Evolutionary conservation across 2,113 vertebrate genomes (phyloP), one percentile per base, ranked within the genome.

Genomic region (Gila orcuttii): DNA sequence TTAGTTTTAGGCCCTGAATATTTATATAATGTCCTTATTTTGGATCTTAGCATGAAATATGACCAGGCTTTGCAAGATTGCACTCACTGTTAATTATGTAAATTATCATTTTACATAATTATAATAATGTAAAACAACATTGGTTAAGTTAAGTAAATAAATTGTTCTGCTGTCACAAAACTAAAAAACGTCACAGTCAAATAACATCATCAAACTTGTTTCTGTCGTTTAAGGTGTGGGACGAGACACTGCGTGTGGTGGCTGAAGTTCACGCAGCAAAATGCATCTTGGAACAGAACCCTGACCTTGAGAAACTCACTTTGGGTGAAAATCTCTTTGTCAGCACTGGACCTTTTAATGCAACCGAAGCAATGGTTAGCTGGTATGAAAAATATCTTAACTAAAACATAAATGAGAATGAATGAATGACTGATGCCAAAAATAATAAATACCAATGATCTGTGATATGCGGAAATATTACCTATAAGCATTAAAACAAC

Each of bases 281-380:
- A 60, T 95, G 95, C 60, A 19, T 90, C 50, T 95, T 94, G 95
- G 85, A 89, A 12, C 93, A 95, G 90, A 95, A 95, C 89, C 90
- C 91, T 0, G 87, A 91, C 0, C 83, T 93, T 84, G 36, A 68
- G 45, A 87, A 93, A 2, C 39, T 79, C 17, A 1, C 9, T 0
- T 88, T 88, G 0, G 95, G 95, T 2, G 94, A 95, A 87, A 95
- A 94, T 50, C 89, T 95, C 86, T 95, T 59, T 0, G 87, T 62
- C 0, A 79, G 87, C 17, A 92, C 62, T 0, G 89, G 89, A 0
- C 0, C 8, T 0, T 82, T 94, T 73, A 91, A 93, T 82, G 78
- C 92, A 13, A 52, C 47, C 1, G 50, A 9, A 13, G 92, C 91
- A 9, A 15, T 94, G 82, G 85, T 92, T 85, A 85, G 86, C 19